Evolutionary conservation across 2,888 invertebrate species (phyloP).

Genomic region (Bellardia pandia): DNA sequence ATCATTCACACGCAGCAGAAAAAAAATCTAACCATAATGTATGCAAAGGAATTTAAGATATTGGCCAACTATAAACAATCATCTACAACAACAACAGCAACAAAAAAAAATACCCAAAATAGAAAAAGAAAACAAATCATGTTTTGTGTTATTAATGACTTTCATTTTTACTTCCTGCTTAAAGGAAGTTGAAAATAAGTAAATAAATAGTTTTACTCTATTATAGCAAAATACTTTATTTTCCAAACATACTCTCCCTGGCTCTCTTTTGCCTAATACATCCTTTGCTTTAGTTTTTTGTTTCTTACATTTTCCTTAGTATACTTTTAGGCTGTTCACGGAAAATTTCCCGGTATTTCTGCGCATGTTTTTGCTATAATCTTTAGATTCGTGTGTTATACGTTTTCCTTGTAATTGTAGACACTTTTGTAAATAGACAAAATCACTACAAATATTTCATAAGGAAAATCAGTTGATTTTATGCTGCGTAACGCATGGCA

Average conservation of each 20-base stretch:
- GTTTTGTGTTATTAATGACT: conserved; percentile 71
- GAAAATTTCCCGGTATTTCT: conserved; percentile 65
- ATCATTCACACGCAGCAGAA: not conserved
- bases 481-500: conserved; percentile 81
- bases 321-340: conserved; percentile 48
- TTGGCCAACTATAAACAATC: conserved; percentile 30
- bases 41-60: conserved; percentile 64
- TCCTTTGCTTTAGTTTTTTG: conserved; percentile 2
- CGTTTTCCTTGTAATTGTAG: conserved; percentile 15
- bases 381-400: conserved; percentile 2
- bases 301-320: conserved; percentile 15
- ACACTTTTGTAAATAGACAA: conserved; percentile 72
- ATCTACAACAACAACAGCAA: not conserved
- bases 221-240: conserved; percentile 51
- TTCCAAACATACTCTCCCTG: conserved; percentile 12
- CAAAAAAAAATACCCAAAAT: not conserved
- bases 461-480: conserved; percentile 82
- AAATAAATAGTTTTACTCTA: conserved; percentile 31
- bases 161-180: conserved; percentile 72
- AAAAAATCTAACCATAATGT: conserved; percentile 51
- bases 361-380: conserved; percentile 68
- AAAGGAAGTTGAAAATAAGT: conserved; percentile 18
- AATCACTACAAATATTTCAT: conserved; percentile 80
- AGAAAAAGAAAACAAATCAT: conserved; percentile 61
- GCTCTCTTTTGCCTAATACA: conserved; percentile 7